phyloP scores from a whole-genome alignment of 1,140 invertebrate species.

The Andricus grossulariae region DNA sequence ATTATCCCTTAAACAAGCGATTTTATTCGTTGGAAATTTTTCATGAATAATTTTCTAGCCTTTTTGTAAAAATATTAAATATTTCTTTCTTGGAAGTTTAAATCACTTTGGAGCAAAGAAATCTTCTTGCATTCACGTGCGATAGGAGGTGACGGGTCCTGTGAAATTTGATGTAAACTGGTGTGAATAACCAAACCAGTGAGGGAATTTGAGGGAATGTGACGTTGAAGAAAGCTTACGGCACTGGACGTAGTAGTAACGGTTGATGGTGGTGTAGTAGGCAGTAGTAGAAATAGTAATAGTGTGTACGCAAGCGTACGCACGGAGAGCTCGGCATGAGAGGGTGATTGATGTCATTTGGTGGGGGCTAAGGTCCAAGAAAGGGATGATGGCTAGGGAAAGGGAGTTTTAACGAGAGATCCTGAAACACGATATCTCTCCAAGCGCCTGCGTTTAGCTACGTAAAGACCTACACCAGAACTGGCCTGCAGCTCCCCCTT shows the following conservation, averaged over 20 bases:
- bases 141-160: no score
- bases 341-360: conserved; percentile 13
- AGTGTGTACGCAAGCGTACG: conserved; percentile 66
- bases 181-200: no score
- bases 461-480: conserved; percentile 45
- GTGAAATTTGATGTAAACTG: no score
- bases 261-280: conserved; percentile 54
- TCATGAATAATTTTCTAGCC: no score
- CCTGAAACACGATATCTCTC: conserved; percentile 48
- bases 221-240: conserved; percentile 33
- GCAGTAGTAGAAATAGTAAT: conserved; percentile 61
- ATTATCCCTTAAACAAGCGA: no score
- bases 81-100: no score
- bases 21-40: no score
- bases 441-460: conserved; percentile 57
- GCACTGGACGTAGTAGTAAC: conserved; percentile 51
- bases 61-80: no score
- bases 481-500: conserved; percentile 17
- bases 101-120: no score
- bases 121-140: no score
- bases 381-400: neutral
- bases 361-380: conserved; percentile 9
- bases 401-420: conserved; percentile 32
- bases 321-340: conserved; percentile 45
- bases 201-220: no score